These are phyloP conservation scores for Anolis carolinensis DNA, from an alignment of 2,113 vertebrate species.

Conservation along the genomic window DNA sequence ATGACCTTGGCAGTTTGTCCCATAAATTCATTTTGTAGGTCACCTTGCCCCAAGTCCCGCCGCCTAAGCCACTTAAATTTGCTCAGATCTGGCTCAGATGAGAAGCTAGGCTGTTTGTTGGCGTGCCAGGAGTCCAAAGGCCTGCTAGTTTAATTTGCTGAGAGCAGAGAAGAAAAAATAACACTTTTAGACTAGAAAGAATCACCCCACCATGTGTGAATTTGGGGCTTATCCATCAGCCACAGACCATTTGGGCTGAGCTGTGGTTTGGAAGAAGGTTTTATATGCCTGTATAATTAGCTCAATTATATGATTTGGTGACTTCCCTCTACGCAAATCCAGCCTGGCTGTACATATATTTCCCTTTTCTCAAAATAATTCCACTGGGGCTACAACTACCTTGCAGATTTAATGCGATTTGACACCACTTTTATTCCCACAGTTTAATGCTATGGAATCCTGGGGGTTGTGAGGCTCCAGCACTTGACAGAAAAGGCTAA, in stretches of 20 bases:
- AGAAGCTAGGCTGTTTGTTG: background rate
- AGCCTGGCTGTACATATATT: background rate
- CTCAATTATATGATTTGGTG: background rate
- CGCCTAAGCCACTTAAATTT: slow-evolving; percentile 4
- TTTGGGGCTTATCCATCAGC: background rate
- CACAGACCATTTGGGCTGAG: background rate
- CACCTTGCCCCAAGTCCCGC: slow-evolving; percentile 22
- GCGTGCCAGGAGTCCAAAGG: slow-evolving; percentile 9
- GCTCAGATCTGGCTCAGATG: background rate
- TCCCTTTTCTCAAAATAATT: background rate
- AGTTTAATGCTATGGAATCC: too few species aligned
- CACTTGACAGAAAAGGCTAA: too few species aligned
- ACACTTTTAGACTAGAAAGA: background rate
- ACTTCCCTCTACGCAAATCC: background rate
- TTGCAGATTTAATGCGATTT: too few species aligned
- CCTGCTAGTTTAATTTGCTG: background rate
- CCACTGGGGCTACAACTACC: too few species aligned
- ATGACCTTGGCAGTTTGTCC: slow-evolving; percentile 3
- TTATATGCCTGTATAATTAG: slow-evolving; percentile 7
- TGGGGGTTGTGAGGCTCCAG: too few species aligned
- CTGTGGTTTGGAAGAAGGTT: rapidly evolving
- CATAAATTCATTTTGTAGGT: background rate
- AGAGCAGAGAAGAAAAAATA: rapidly evolving
- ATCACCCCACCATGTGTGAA: background rate
- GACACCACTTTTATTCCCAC: too few species aligned